Evolutionary conservation across 1,140 invertebrate species (phyloP).

Genomic region (Lerema accius): DNA sequence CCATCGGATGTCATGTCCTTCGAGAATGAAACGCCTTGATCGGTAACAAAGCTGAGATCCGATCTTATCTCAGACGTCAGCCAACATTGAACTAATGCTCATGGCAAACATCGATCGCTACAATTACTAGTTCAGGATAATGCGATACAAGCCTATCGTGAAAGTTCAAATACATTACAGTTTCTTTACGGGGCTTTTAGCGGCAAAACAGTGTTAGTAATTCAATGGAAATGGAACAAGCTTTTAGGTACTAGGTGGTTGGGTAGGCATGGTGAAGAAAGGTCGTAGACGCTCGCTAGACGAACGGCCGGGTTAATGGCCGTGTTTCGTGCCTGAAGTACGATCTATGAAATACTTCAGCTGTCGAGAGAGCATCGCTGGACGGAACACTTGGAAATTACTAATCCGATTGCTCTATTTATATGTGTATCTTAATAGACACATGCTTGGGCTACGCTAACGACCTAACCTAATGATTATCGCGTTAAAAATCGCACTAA

Average conservation of each 20-base stretch:
- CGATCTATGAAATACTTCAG: slow-evolving; percentile 42
- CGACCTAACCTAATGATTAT: too few relatives aligned
- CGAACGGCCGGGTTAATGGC: slow-evolving; percentile 49
- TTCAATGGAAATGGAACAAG: slow-evolving; percentile 44
- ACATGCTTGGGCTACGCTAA: too few relatives aligned
- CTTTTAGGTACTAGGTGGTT: slow-evolving; percentile 26
- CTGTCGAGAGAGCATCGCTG: slow-evolving; percentile 29
- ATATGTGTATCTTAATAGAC: too few relatives aligned
- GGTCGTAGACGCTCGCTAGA: slow-evolving; percentile 60
- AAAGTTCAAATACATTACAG: slow-evolving; percentile 36
- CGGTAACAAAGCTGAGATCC: slow-evolving; percentile 39
- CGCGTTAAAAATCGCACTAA: too few relatives aligned
- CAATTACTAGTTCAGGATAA: slow-evolving; percentile 36
- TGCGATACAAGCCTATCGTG: slow-evolving; percentile 33
- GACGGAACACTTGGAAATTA: slow-evolving; percentile 5
- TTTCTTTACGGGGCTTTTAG: slow-evolving; percentile 31
- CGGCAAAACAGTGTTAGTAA: slow-evolving; percentile 31
- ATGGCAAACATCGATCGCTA: slow-evolving; percentile 38
- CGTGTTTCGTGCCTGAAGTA: slow-evolving; percentile 49
- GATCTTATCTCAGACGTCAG: slow-evolving; percentile 42
- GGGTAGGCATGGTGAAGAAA: slow-evolving; percentile 37
- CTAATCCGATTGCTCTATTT: slow-evolving; percentile 6
- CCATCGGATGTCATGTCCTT: slow-evolving; percentile 41
- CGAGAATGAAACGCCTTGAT: slow-evolving; percentile 40
- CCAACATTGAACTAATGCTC: slow-evolving; percentile 36